phyloP scores from a whole-genome alignment of 64 coral and sea anemone species.

The Montipora foliosa region DNA sequence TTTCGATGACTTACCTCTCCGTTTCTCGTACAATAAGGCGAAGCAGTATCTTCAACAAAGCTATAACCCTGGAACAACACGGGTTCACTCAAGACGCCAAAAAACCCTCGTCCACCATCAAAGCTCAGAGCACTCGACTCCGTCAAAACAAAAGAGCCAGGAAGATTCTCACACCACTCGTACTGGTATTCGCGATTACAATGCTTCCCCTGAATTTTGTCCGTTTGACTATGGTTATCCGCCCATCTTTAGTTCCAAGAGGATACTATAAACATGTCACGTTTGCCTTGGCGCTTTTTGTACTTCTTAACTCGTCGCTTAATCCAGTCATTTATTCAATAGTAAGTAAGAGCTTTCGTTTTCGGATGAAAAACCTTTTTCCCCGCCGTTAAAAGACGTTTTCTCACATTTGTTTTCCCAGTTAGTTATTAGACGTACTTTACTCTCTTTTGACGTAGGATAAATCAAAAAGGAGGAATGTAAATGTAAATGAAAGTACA shows the following conservation, averaged over 20 bases:
- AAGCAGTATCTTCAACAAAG: slow-evolving; percentile 40
- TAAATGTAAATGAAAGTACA: too few relatives aligned
- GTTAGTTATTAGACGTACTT: too few relatives aligned
- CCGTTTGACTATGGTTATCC: not conserved
- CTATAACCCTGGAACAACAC: not conserved
- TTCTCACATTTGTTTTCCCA: not conserved
- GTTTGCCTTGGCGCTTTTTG: not conserved
- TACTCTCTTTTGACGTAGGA: too few relatives aligned
- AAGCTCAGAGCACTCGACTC: not conserved
- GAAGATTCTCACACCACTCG: slow-evolving; percentile 37
- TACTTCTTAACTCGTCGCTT: slow-evolving; percentile 2
- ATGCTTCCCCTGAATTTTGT: slow-evolving; percentile 50
- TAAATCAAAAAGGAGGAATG: too few relatives aligned
- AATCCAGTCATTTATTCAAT: slow-evolving; percentile 55
- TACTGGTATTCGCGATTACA: slow-evolving; percentile 47
- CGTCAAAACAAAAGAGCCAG: slow-evolving; percentile 49
- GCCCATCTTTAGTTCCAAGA: not conserved
- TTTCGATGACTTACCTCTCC: slow-evolving; percentile 15
- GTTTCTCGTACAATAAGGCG: not conserved
- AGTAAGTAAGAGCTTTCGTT: slow-evolving; percentile 28
- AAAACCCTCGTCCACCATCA: not conserved
- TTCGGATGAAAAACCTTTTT: not conserved
- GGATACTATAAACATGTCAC: slow-evolving; percentile 1
- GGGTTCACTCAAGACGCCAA: not conserved
- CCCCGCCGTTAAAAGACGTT: not conserved